Evolutionary conservation across 2,797 vertebrate species (phyloP).

Genomic region (Lycodopsis pacificus): DNA sequence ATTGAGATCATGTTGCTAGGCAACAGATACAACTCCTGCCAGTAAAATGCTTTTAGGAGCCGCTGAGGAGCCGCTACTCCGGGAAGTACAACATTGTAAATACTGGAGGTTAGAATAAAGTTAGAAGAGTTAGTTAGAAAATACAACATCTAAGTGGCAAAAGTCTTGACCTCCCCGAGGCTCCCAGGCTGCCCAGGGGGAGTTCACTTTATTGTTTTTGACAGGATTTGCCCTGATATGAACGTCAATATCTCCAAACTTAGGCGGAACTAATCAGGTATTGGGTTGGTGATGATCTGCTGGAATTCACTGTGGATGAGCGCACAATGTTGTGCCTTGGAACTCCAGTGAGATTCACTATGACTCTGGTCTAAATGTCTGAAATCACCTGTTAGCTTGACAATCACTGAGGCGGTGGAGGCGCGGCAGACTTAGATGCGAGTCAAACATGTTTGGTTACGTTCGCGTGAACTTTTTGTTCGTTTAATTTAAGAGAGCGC

Average conservation of each 20-base stretch:
- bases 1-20: constrained; percentile 67
- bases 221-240: background rate
- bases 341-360: too few relatives aligned
- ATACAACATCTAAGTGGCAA: background rate
- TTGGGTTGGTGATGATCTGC: background rate
- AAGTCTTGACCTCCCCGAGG: background rate
- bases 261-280: background rate
- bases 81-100: constrained; percentile 28
- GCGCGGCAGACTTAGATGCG: too few relatives aligned
- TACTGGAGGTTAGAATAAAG: constrained; percentile 20
- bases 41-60: constrained; percentile 43
- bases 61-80: constrained; percentile 24
- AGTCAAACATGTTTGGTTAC: background rate
- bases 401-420: background rate
- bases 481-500: background rate
- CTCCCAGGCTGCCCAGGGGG: background rate
- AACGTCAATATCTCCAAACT: background rate
- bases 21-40: constrained; percentile 58
- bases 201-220: background rate
- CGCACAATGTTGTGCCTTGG: background rate
- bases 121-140: background rate
- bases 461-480: background rate
- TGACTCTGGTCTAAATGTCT: background rate
- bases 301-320: background rate
- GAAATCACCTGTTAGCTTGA: background rate